Evolutionary conservation across 2,888 invertebrate genomes (phyloP).

Genomic region (Kryphioiulus occultus): DNA sequence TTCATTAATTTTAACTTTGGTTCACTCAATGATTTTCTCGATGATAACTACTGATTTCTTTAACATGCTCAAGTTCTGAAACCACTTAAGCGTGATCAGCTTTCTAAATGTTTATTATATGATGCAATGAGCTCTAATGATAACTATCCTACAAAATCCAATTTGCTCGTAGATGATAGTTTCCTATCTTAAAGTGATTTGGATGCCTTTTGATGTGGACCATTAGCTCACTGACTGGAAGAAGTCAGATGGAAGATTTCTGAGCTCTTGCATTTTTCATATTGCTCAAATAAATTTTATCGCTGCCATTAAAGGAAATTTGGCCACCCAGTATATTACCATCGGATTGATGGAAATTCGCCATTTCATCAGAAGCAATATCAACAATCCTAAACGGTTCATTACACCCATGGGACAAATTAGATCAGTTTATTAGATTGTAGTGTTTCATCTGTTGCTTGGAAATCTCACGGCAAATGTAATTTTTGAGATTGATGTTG

Average conservation of each 20-base stretch:
- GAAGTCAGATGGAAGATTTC: not conserved
- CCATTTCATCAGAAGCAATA: not conserved
- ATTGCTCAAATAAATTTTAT: conserved; percentile 31
- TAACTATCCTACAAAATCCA: not conserved
- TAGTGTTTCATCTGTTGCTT: not conserved
- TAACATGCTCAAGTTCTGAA: not conserved
- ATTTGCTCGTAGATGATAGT: not conserved
- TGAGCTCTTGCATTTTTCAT: conserved; percentile 3
- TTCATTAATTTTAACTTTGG: too few species aligned
- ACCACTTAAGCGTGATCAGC: not conserved
- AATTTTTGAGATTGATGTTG: not conserved
- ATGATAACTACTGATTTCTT: not conserved
- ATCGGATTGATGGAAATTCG: not conserved
- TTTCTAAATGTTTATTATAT: not conserved
- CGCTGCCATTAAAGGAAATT: not conserved
- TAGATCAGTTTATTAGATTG: conserved; percentile 3
- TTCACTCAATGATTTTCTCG: too few species aligned
- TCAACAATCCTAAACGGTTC: not conserved
- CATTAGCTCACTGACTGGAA: conserved; percentile 25
- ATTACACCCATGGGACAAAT: not conserved
- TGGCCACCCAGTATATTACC: not conserved
- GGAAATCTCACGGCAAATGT: not conserved
- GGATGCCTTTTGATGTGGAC: not conserved
- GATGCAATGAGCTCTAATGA: not conserved
- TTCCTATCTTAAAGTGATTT: not conserved